Conservation (phyloP, 2,113 vertebrate species). For the Crotalus helleri region DNA sequence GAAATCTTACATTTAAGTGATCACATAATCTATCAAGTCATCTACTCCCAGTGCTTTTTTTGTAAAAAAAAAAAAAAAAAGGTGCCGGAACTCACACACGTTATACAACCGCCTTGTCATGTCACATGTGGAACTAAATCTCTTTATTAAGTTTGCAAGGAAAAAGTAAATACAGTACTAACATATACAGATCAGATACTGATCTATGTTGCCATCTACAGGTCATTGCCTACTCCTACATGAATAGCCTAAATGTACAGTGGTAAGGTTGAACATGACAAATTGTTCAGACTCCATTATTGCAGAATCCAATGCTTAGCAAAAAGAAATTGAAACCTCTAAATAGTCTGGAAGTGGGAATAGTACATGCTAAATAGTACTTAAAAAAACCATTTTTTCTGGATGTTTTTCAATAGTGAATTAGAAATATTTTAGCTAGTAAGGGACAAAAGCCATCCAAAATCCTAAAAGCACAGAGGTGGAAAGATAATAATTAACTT, state of each 20-base stretch:
- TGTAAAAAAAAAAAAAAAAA: too few species aligned
- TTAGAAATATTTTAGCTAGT: background rate
- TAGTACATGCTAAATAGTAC: background rate
- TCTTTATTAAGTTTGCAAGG: background rate
- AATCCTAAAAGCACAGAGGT: background rate
- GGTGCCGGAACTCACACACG: too few species aligned
- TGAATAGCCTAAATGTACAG: background rate
- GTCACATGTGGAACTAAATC: background rate
- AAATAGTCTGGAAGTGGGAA: background rate
- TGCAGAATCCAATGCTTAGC: background rate
- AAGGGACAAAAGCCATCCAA: background rate
- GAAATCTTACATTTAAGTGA: background rate
- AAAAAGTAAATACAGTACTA: background rate
- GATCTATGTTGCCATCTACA: conserved; percentile 9
- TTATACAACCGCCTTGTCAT: background rate
- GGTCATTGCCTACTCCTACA: background rate
- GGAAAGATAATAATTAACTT: background rate
- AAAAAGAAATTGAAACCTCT: background rate
- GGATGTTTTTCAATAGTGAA: background rate
- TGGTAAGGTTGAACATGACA: background rate
- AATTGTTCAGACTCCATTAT: background rate
- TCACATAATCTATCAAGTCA: background rate
- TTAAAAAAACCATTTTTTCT: background rate
- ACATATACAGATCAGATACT: background rate
- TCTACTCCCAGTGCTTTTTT: too few species aligned